A percentile compares a stretch with the other conserved stretches of the same genome.
These are phyloP conservation scores for Drosophila gaucha DNA, from an alignment of 2,888 invertebrate genomes.

Conservation along the genomic window DNA sequence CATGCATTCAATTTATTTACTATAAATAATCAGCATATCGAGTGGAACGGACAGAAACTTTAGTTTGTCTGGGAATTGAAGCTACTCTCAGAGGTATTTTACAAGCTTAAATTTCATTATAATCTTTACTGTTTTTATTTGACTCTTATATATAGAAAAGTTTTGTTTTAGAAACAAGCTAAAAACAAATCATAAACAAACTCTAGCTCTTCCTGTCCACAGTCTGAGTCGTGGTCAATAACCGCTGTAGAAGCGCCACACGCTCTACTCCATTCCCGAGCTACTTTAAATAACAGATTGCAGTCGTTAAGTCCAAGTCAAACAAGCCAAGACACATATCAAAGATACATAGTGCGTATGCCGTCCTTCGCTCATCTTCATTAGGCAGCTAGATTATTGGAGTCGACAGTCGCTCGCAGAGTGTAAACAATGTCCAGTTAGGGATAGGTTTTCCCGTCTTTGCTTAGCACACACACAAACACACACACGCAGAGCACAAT, in stretches of 20 bases:
- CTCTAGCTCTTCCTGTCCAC: background rate
- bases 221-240: constrained; percentile 26
- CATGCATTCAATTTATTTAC: background rate
- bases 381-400: constrained; percentile 25
- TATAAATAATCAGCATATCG: background rate
- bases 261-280: background rate
- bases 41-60: background rate
- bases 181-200: constrained; percentile 7
- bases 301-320: constrained; percentile 67
- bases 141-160: constrained; percentile 6
- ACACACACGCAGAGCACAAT: constrained; percentile 18
- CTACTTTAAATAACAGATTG: constrained; percentile 24
- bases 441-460: constrained; percentile 31
- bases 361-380: constrained; percentile 51
- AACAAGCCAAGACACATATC: constrained; percentile 70
- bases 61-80: background rate
- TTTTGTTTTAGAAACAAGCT: background rate
- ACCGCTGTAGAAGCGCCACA: constrained; percentile 1
- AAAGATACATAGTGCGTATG: constrained; percentile 57
- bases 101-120: background rate
- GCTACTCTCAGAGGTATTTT: background rate
- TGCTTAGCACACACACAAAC: constrained; percentile 21
- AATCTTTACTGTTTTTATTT: constrained; percentile 6
- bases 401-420: constrained; percentile 34
- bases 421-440: constrained; percentile 65